Evolutionary conservation across 1,140 invertebrate species (phyloP).

Genomic region (Elysia chlorotica): DNA sequence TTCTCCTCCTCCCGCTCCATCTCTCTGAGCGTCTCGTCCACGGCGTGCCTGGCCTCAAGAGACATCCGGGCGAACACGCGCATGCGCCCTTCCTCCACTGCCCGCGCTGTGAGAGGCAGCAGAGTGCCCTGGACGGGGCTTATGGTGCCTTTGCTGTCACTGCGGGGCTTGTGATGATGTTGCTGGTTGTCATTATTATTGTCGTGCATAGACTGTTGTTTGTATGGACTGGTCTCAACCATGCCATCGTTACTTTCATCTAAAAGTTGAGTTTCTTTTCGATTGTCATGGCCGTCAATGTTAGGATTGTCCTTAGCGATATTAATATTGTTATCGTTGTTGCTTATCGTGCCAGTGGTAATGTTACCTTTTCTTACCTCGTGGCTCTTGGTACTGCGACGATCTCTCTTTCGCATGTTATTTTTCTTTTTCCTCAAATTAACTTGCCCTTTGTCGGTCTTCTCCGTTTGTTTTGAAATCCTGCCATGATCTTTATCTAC

Average conservation of each 20-base stretch:
- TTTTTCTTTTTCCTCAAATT: background rate
- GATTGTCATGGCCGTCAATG: background rate
- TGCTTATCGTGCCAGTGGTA: background rate
- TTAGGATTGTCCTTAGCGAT: background rate
- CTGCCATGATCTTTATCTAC: background rate
- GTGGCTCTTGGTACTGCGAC: no score
- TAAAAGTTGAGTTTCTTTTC: background rate
- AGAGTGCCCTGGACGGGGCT: background rate
- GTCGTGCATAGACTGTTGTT: background rate
- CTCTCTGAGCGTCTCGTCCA: conserved; percentile 36
- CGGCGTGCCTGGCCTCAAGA: conserved; percentile 37
- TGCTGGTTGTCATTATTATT: background rate
- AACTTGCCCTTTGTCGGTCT: background rate
- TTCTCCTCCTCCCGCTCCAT: conserved; percentile 3
- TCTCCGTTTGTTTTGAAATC: background rate
- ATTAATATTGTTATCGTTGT: background rate
- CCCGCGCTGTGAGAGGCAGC: background rate
- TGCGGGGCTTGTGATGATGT: background rate
- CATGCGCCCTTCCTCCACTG: background rate
- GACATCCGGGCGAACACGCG: conserved; percentile 40
- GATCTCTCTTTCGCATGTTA: background rate
- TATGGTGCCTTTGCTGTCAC: no score
- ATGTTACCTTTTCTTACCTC: background rate
- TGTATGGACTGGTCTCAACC: background rate
- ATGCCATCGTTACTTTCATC: background rate